Percentiles rank a stretch among this genome's conserved stretches.
These are phyloP conservation scores for Drosophila baimaii DNA, from an alignment of 1,140 invertebrate genomes.

Conservation along the genomic window DNA sequence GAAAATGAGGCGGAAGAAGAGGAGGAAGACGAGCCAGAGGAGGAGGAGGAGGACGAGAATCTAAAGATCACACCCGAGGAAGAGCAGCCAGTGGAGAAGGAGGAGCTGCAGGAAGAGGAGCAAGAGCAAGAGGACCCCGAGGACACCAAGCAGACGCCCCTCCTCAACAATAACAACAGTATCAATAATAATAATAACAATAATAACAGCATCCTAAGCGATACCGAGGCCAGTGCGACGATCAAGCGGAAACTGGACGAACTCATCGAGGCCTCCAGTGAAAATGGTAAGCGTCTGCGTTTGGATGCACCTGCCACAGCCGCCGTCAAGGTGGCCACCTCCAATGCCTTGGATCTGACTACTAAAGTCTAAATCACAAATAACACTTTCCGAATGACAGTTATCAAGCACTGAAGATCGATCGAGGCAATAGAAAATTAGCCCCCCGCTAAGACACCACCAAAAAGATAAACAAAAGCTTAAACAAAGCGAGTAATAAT, in stretches of 20 bases:
- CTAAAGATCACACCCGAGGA: constrained; percentile 52
- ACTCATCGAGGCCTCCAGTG: constrained; percentile 85
- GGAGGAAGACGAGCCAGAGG: constrained; percentile 70
- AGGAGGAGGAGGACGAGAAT: constrained; percentile 8
- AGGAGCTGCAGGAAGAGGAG: constrained; percentile 32
- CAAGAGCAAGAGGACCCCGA: constrained; percentile 51
- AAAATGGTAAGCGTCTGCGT: constrained; percentile 78
- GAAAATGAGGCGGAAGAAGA: constrained; percentile 69
- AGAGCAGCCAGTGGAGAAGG: constrained; percentile 80
- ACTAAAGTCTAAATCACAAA: constrained; percentile 84
- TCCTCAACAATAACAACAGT: constrained; percentile 64
- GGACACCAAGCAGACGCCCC: constrained; percentile 50
- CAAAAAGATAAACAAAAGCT: constrained; percentile 41
- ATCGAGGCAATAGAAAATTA: constrained; percentile 41
- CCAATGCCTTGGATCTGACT: constrained; percentile 88
- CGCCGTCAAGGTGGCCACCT: constrained; percentile 71
- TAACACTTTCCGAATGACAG: constrained; percentile 22
- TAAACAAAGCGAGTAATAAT: constrained; percentile 20
- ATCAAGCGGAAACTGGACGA: constrained; percentile 81
- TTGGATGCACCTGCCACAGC: constrained; percentile 83
- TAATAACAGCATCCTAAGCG: constrained; percentile 60
- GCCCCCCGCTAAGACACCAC: constrained; percentile 52
- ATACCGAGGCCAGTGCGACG: constrained; percentile 66
- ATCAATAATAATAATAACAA: constrained; percentile 64
- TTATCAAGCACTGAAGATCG: constrained; percentile 45